Evolutionary conservation across 2,113 vertebrate species (phyloP).

Genomic region (Ictalurus furcatus): DNA sequence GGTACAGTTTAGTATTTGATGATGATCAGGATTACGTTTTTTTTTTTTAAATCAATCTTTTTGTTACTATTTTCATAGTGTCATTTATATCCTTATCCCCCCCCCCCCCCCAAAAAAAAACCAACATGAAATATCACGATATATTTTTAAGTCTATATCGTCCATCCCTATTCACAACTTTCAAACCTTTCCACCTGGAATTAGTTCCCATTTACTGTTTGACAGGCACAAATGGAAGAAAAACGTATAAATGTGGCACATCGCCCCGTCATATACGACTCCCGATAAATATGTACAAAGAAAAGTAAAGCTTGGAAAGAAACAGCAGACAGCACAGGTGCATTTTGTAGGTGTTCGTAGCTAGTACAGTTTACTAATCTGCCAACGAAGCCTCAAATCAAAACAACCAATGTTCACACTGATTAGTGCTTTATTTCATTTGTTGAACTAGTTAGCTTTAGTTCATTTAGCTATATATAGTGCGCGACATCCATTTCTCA

Average conservation of each 20-base stretch:
- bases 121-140: too few species aligned
- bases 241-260: not conserved
- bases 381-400: not conserved
- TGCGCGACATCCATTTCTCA: not conserved
- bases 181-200: not conserved
- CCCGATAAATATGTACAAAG: not conserved
- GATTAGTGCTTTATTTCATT: not conserved
- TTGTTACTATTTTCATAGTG: too few species aligned
- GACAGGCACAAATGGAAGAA: not conserved
- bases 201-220: not conserved
- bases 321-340: not conserved
- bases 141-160: too few species aligned
- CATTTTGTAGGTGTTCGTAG: not conserved
- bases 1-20: too few species aligned
- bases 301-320: not conserved
- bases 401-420: not conserved
- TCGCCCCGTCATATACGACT: not conserved
- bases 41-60: too few species aligned
- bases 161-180: too few species aligned
- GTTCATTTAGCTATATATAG: not conserved
- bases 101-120: too few species aligned
- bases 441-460: not conserved
- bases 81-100: too few species aligned
- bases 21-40: too few species aligned
- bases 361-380: not conserved